Evolutionary conservation across 2,797 vertebrate genomes (phyloP), one percentile per base, ranked within the genome.

Genomic region (Hoplostethus atlanticus): DNA sequence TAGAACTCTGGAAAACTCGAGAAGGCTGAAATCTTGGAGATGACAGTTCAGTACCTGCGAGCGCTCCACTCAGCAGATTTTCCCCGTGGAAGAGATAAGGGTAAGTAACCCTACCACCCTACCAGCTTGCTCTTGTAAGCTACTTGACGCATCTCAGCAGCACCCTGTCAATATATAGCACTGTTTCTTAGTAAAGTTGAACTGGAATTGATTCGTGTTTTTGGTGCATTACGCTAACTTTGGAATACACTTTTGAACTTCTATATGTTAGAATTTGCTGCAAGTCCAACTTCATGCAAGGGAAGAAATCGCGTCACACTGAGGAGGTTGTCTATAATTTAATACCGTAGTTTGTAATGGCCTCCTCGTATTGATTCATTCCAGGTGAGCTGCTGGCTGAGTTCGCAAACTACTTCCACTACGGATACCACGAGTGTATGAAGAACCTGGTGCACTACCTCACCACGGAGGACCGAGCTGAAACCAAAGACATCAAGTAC

Each of bases 331-430:
- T 21, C 46, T 1, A 17, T 42, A 2, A 11, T 46, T 6, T 64
- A 4, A 3, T 17, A 1, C 17, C 63, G 21, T 47, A 0, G 15
- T 30, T 59, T 69, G 17, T 80, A 67, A 89, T 42, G 5, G 34
- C 12, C 21, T 12, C 15, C 4, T 77, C n/a, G 0, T 8, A 71
- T 34, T 85, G 3, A 2, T 51, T 76, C 8, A 5, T 84, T 85
- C 34, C 87, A 95, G 96, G 96, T 86, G 98, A 99, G 78, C 93
- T 99, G 36, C 91, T 99, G 53, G 95, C 96, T 16, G 98, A 99
- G 88, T 99, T 99, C 76, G 97, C 98, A n/a, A 99, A 97, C 91
- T 99, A 99, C 74, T 99, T 99, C 84, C 98, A 98, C 91, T 98
- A 97, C 10, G 98, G 98, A 79, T 99, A 99, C 89, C 98, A 98